Percentiles rank a stretch among this genome's conserved stretches.
Conservation (phyloP, 64 coral and sea anemone species). For the Dendronephthya gigantea region DNA sequence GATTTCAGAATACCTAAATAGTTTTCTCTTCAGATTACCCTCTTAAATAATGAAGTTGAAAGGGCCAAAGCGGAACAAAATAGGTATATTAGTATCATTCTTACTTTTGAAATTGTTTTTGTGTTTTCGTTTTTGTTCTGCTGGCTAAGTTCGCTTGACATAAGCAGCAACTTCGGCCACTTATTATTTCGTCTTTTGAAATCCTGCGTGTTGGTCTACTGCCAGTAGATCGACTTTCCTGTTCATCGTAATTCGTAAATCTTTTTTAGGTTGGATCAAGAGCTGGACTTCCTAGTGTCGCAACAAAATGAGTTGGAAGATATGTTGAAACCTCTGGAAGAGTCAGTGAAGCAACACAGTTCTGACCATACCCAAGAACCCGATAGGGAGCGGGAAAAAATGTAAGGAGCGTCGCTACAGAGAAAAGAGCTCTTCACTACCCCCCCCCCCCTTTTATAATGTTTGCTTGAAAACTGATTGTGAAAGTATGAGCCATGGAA, state of each 20-base stretch:
- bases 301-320: slow-evolving; percentile 86
- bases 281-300: slow-evolving; percentile 75
- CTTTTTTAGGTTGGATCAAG: slow-evolving; percentile 51
- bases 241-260: no score
- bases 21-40: slow-evolving; percentile 60
- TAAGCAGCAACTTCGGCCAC: no score
- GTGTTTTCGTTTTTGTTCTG: no score
- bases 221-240: no score
- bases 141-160: no score
- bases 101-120: no score
- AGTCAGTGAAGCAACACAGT: slow-evolving; percentile 38
- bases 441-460: no score
- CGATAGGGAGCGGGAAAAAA: slow-evolving; percentile 74
- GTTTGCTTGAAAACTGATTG: no score
- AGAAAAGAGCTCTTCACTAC: not conserved
- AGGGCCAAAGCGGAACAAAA: slow-evolving; percentile 83
- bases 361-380: slow-evolving; percentile 48
- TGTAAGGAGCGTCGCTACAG: slow-evolving; percentile 31
- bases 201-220: no score
- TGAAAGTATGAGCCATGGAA: no score
- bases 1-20: no score
- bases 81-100: slow-evolving; percentile 25
- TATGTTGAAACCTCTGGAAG: slow-evolving; percentile 76
- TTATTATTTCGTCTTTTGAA: no score
- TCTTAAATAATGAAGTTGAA: slow-evolving; percentile 65